These are phyloP conservation scores for Brachionus rotundiformis DNA, from an alignment of 1,140 invertebrate genomes.

Conservation along the genomic window DNA sequence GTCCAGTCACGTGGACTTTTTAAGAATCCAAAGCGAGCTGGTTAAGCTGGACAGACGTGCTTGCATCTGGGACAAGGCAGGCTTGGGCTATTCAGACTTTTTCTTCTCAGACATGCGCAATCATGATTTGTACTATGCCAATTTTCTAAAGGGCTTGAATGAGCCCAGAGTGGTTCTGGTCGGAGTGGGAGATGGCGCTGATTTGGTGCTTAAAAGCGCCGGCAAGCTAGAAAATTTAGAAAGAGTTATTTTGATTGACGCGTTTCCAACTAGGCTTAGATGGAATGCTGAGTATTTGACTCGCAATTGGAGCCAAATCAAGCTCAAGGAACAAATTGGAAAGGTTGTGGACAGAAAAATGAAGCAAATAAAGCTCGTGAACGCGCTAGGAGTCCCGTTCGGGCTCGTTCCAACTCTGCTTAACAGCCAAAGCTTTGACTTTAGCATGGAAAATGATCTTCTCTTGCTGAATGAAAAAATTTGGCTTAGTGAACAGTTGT, in stretches of 20 bases:
- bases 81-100: neutral
- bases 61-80: conserved; percentile 46
- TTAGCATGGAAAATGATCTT: neutral
- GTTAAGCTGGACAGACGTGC: neutral
- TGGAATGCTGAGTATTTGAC: neutral
- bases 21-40: neutral
- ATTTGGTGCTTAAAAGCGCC: neutral
- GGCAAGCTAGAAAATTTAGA: neutral
- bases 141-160: neutral
- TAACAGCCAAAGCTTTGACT: neutral
- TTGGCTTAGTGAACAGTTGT: conserved; percentile 13
- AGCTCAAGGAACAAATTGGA: neutral
- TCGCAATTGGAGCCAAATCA: neutral
- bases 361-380: neutral
- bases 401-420: neutral
- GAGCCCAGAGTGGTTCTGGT: neutral
- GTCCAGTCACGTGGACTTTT: neutral
- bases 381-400: neutral
- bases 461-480: conserved; percentile 12
- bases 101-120: conserved; percentile 34
- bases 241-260: neutral
- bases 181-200: neutral
- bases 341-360: neutral
- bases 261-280: neutral
- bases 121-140: neutral